These are phyloP conservation scores for Lysiphlebus fabarum DNA, from an alignment of 1,140 invertebrate species.

Conservation along the genomic window DNA sequence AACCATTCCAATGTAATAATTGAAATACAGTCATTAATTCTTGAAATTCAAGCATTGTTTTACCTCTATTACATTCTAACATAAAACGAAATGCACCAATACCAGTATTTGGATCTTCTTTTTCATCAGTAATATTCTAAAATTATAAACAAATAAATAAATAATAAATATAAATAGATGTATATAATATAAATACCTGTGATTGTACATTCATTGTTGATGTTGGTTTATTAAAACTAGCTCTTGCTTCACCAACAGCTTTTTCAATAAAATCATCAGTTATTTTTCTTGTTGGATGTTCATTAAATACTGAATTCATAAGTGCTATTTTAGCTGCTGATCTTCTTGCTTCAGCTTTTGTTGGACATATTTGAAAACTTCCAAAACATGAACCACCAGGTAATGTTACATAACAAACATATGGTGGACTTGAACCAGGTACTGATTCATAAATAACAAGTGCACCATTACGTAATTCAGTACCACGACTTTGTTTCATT, in stretches of 20 bases:
- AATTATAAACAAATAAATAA: constrained; percentile 21
- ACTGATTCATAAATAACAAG: constrained; percentile 94
- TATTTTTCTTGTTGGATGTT: constrained; percentile 89
- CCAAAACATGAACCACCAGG: constrained; percentile 94
- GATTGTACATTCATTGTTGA: constrained; percentile 42
- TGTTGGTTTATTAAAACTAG: constrained; percentile 57
- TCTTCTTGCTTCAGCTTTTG: constrained; percentile 88
- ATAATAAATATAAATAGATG: not conserved
- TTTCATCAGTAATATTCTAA: constrained; percentile 59
- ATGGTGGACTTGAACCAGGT: constrained; percentile 83
- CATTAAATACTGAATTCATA: constrained; percentile 96
- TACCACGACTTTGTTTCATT: constrained; percentile 87
- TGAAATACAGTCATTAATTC: constrained; percentile 97
- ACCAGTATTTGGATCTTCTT: constrained; percentile 77
- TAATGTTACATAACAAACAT: constrained; percentile 91
- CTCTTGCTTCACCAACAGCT: constrained; percentile 82
- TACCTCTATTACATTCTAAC: constrained; percentile 87
- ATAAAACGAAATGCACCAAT: constrained; percentile 94
- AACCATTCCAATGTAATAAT: constrained; percentile 93
- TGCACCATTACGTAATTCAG: constrained; percentile 83
- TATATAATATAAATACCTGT: constrained; percentile 31
- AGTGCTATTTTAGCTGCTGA: constrained; percentile 93
- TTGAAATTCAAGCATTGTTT: constrained; percentile 94
- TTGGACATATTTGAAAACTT: constrained; percentile 92
- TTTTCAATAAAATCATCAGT: constrained; percentile 93